Evolutionary conservation across 2,888 invertebrate genomes (phyloP).

Genomic region (Rhagium mordax): DNA sequence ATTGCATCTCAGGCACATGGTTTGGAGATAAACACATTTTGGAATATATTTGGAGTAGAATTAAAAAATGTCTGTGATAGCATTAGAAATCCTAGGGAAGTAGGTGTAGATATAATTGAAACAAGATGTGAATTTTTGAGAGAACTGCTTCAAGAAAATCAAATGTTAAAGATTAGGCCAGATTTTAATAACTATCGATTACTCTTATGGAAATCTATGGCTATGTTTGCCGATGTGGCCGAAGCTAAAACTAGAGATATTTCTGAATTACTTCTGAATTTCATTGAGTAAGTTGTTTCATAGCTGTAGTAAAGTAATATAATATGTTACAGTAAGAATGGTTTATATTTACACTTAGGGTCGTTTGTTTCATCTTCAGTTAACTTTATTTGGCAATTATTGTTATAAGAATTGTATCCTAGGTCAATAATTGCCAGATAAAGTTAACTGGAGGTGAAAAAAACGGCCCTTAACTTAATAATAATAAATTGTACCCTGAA

Average conservation of each 20-base stretch:
- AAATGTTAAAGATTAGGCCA: constrained; percentile 72
- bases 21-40: constrained; percentile 77
- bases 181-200: constrained; percentile 85
- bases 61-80: constrained; percentile 73
- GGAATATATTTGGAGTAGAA: constrained; percentile 79
- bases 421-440: no score
- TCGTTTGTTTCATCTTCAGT: no score
- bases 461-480: no score
- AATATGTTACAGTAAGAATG: no score
- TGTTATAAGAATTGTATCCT: no score
- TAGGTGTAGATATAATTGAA: constrained; percentile 43
- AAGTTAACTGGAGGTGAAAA: no score
- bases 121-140: constrained; percentile 57
- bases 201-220: constrained; percentile 87
- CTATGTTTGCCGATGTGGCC: constrained; percentile 80
- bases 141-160: constrained; percentile 59
- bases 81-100: constrained; percentile 64
- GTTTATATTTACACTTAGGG: no score
- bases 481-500: no score
- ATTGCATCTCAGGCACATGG: constrained; percentile 82
- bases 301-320: no score
- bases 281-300: constrained; percentile 75
- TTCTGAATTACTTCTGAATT: constrained; percentile 84
- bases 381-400: no score
- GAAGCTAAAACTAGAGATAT: constrained; percentile 88